Base-by-base conservation (phyloP, 2,888 invertebrate genomes). In the Brachyopa scutellaris region DNA sequence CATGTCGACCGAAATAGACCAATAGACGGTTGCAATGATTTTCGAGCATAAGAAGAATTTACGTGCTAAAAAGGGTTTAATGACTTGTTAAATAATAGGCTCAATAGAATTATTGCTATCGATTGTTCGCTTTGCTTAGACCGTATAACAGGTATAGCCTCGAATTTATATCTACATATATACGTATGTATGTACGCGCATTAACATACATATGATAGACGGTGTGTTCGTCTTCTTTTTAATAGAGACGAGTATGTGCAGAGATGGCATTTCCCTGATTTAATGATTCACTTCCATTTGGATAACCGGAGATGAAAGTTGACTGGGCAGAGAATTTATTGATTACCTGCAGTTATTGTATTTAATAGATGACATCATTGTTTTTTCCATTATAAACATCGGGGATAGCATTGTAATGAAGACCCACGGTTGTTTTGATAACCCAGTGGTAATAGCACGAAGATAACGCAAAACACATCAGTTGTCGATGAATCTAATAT, bases 201-300 rank as follows among this genome's bases (percentile, higher is more conserved):
- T 33, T 31, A 15, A 9, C 17, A 19, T 47, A 33, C 19, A n/a
- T 67, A n/a, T 45, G 15, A 17, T 13, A 57, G 15, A 26, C 47
- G 29, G 13, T 13, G 31, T 51, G 40, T 33, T 17, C n/a, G 31
- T 4, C 15, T 13, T 26, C 3, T 26, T 26, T 3, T 15, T 29
- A 15, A 17, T 8, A 36, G 38, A 38, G n/a, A n/a, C n/a, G n/a
- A n/a, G n/a, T 19, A 5, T 45, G 21, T 15, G 36, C 38, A 13
- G 15, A 8, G n/a, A 23, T 36, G 11, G 19, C 13, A 57, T 36
- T 6, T 5, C 26, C 38, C n/a, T 6, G 2, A 8, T 2, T 38
- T 51, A 38, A 53, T 79, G 77, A 79, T 61, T 79, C 74, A 80
- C 62, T 74, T 49, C 9, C 42, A 66, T 51, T 49, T 31, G 26